Conservation (phyloP, 2,113 vertebrate species). For the Chunga burmeisteri region DNA sequence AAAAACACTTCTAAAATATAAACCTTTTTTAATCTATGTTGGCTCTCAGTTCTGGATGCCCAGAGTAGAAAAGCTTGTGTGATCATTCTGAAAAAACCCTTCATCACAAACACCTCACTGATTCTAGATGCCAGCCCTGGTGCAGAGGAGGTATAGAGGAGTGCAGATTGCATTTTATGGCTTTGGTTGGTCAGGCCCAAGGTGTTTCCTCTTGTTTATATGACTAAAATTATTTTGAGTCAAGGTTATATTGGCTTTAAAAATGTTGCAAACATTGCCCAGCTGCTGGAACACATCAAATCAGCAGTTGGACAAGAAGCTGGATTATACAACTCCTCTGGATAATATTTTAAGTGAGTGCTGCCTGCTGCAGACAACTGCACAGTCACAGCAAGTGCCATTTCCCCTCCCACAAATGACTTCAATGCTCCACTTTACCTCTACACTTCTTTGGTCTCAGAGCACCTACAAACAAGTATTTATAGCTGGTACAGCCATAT, state of each 20-base stretch:
- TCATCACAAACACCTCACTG: not conserved
- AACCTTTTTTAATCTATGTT: not conserved
- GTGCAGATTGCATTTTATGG: not conserved
- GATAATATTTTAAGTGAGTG: not conserved
- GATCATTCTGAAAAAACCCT: not conserved
- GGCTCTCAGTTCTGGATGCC: not conserved
- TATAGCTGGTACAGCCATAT: not conserved
- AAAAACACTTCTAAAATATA: not conserved
- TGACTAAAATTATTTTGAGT: not conserved
- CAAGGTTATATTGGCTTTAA: not conserved
- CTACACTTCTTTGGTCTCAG: not conserved
- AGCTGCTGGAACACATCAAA: not conserved
- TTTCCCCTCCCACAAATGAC: rapidly evolving
- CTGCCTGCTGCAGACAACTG: not conserved
- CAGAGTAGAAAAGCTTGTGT: not conserved
- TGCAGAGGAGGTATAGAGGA: not conserved
- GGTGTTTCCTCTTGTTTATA: not conserved
- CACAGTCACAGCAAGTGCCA: not conserved
- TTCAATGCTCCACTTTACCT: not conserved
- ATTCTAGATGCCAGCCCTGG: rapidly evolving
- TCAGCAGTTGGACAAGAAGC: not conserved
- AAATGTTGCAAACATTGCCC: not conserved
- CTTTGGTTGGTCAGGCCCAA: not conserved
- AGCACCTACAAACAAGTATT: not conserved
- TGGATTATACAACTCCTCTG: not conserved